Percentiles rank a stretch among this genome's conserved stretches.
Conservation (phyloP, 2,797 vertebrate species). For the Limosa lapponica region DNA sequence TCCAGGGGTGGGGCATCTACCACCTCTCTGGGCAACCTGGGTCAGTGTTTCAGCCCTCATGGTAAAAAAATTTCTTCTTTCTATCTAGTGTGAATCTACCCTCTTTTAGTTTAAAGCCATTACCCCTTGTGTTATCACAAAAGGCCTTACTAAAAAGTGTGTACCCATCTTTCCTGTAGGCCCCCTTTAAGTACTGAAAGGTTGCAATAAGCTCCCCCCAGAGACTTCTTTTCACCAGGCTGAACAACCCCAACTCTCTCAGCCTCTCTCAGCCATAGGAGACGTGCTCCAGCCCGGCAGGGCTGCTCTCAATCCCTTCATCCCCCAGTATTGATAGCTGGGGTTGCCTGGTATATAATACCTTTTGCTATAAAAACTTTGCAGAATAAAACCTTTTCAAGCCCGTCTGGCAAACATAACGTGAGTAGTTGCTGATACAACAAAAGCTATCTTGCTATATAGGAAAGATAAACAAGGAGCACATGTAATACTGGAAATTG, state of each 20-base stretch:
- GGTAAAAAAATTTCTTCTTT: background rate
- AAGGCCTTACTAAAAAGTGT: too few relatives aligned
- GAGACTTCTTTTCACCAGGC: background rate
- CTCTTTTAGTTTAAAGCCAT: background rate
- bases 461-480: background rate
- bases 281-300: background rate
- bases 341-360: background rate
- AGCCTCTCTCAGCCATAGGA: too few relatives aligned
- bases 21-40: background rate
- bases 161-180: background rate
- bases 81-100: background rate
- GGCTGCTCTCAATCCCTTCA: background rate
- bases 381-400: background rate
- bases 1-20: background rate
- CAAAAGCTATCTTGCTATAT: background rate
- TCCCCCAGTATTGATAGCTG: background rate
- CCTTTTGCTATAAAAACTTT: background rate
- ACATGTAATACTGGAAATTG: background rate
- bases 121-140: too few relatives aligned
- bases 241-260: background rate
- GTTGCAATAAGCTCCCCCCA: accelerated
- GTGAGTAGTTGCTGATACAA: background rate
- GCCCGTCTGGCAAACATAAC: background rate
- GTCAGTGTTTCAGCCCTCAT: background rate
- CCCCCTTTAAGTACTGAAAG: background rate